These are phyloP conservation scores for Lagocephalus sceleratus DNA, from an alignment of 2,797 vertebrate species.

Conservation along the genomic window DNA sequence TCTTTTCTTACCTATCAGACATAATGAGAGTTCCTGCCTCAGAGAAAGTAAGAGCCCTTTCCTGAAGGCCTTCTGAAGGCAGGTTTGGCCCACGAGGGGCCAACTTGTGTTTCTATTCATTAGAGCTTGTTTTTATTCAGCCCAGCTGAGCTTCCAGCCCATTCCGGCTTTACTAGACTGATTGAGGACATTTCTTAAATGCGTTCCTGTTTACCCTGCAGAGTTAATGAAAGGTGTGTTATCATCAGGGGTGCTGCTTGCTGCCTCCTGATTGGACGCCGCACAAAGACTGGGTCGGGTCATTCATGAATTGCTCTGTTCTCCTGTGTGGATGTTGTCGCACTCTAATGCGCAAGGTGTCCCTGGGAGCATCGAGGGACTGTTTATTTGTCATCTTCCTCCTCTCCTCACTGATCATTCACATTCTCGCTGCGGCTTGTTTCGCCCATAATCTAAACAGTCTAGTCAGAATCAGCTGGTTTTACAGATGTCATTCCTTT, in stretches of 20 bases:
- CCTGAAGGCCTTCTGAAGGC: conserved; percentile 29
- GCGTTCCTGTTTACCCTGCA: conserved; percentile 35
- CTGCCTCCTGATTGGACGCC: conserved; percentile 38
- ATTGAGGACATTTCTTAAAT: conserved; percentile 56
- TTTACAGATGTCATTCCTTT: conserved; percentile 1
- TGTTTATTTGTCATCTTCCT: conserved; percentile 1
- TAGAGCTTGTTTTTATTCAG: conserved; percentile 61
- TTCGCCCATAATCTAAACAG: conserved; percentile 1
- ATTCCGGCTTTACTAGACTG: conserved; percentile 56
- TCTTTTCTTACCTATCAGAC: conserved; percentile 34
- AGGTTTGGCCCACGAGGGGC: conserved; percentile 32
- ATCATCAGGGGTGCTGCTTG: conserved; percentile 27
- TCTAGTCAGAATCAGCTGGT: background rate
- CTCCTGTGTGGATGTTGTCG: conserved; percentile 47
- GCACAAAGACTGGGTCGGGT: conserved; percentile 19
- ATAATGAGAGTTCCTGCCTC: conserved; percentile 60
- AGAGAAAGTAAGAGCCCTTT: conserved; percentile 66
- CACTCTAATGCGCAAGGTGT: conserved; percentile 22
- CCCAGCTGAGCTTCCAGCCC: conserved; percentile 40
- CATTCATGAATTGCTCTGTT: conserved; percentile 35
- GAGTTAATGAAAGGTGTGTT: conserved; percentile 50
- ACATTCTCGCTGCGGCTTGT: background rate
- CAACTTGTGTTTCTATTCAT: conserved; percentile 63
- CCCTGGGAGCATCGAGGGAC: conserved; percentile 10
- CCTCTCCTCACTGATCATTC: background rate